phyloP scores from a whole-genome alignment of 2,113 vertebrate genomes.

The Cardinalis cardinalis region DNA sequence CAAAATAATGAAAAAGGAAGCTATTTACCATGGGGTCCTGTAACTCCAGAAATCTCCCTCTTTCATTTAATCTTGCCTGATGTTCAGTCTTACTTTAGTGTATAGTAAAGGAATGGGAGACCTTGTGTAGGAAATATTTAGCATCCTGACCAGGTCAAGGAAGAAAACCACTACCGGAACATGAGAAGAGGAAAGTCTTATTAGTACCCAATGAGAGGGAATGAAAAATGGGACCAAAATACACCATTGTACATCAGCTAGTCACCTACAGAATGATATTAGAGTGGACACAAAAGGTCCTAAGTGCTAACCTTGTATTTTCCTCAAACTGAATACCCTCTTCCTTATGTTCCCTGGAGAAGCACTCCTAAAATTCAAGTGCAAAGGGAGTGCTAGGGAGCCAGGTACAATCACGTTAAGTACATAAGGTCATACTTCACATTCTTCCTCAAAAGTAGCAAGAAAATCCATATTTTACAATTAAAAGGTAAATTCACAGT shows the following conservation, averaged over 20 bases:
- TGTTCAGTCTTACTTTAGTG: background rate
- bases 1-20: background rate
- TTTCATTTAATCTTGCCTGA: background rate
- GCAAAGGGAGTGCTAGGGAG: background rate
- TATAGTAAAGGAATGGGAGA: background rate
- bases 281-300: background rate
- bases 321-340: background rate
- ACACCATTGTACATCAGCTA: background rate
- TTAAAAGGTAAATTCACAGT: background rate
- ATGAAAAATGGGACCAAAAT: background rate
- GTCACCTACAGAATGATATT: background rate
- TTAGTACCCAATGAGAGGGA: background rate
- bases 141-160: background rate
- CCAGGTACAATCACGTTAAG: background rate
- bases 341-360: background rate
- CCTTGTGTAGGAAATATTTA: background rate
- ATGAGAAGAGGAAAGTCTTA: background rate
- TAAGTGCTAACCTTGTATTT: background rate
- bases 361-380: background rate
- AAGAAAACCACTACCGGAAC: background rate
- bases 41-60: background rate
- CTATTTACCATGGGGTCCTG: background rate
- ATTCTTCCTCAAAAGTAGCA: background rate
- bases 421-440: background rate
- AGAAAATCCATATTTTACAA: background rate